A percentile compares a stretch with the other conserved stretches of the same genome.
Evolutionary conservation across 53 echinoderm and acorn worm genomes (phyloP).

Genomic region (Holothuria leucospilota): DNA sequence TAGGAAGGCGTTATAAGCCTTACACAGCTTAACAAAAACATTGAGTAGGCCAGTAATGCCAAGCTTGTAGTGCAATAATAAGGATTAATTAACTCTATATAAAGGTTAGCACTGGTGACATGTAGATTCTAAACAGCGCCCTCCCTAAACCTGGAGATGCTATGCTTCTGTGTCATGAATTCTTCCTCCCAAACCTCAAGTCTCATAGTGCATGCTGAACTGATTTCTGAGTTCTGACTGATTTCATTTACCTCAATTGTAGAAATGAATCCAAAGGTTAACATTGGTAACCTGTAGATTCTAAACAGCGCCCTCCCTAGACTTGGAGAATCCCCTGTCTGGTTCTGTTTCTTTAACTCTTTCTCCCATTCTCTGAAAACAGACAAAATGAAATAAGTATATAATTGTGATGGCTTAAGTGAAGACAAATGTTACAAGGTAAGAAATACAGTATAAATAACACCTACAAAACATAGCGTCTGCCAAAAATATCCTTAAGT

Average conservation of each 20-base stretch:
- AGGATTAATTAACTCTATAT: no score
- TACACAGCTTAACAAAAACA: no score
- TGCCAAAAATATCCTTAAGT: no score
- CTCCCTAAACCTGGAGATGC: slow-evolving; percentile 46
- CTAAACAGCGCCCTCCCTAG: slow-evolving; percentile 54
- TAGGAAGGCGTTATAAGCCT: no score
- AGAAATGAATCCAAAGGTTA: slow-evolving; percentile 53
- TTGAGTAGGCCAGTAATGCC: no score
- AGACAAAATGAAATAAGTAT: background rate
- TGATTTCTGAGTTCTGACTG: no score
- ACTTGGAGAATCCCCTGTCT: slow-evolving; percentile 44
- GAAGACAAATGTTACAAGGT: no score
- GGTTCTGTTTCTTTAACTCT: slow-evolving; percentile 54
- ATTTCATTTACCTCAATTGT: slow-evolving; percentile 64
- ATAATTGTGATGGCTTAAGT: background rate
- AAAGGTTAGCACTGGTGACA: slow-evolving; percentile 28
- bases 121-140: slow-evolving; percentile 53
- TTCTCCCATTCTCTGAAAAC: slow-evolving; percentile 75
- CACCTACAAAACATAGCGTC: no score
- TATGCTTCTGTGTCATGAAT: slow-evolving; percentile 29
- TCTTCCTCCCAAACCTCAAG: slow-evolving; percentile 76
- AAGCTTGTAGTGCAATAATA: no score
- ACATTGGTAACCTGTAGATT: slow-evolving; percentile 46
- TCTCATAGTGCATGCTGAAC: no score
- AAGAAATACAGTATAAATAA: no score